These are phyloP conservation scores for Oenanthe oenanthe DNA, from an alignment of 2,113 vertebrate genomes.

Conservation along the genomic window DNA sequence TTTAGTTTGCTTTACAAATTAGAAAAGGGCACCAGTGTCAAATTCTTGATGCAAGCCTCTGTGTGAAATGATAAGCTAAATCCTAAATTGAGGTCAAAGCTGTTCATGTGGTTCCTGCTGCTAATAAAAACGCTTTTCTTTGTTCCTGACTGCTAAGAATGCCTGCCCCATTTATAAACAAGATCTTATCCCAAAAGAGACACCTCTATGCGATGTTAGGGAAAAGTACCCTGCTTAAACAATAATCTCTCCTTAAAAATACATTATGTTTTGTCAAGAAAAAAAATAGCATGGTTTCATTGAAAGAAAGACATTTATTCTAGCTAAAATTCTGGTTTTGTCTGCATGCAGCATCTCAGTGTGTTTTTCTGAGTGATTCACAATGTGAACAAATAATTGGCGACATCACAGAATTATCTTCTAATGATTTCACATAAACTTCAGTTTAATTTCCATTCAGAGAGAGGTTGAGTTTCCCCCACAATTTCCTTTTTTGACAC, in stretches of 20 bases:
- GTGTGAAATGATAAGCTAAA: conserved; percentile 73
- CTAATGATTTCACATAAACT: neutral
- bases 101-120: conserved; percentile 68
- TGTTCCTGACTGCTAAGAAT: conserved; percentile 61
- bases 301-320: neutral
- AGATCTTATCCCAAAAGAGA: conserved; percentile 37
- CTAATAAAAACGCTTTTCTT: conserved; percentile 66
- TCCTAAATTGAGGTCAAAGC: conserved; percentile 72
- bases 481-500: neutral
- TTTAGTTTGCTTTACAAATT: conserved; percentile 76
- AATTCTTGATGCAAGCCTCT: conserved; percentile 68
- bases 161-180: conserved; percentile 59
- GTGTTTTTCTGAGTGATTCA: neutral
- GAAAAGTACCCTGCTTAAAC: neutral
- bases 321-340: neutral
- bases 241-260: neutral
- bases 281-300: neutral
- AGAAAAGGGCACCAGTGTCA: conserved; percentile 72
- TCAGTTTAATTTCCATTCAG: neutral
- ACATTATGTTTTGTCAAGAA: neutral
- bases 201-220: neutral
- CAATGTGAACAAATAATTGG: neutral
- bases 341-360: neutral
- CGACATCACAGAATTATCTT: neutral
- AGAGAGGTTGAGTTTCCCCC: neutral